Evolutionary conservation across 2,113 vertebrate species (phyloP).

Genomic region (Halichoerus grypus): DNA sequence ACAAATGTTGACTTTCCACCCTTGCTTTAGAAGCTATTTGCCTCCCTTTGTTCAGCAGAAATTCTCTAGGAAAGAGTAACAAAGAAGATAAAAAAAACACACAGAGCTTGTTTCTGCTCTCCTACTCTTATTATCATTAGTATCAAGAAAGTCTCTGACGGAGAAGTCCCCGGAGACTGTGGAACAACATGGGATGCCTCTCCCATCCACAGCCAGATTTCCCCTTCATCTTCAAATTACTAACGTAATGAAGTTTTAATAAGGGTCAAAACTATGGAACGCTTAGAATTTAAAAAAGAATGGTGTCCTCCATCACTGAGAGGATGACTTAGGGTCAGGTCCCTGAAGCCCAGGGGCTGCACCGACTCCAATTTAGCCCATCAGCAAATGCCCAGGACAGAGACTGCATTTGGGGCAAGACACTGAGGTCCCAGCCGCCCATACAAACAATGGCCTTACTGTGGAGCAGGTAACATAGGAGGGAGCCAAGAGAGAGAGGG

Average conservation of each 20-base stretch:
- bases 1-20: slow-evolving; percentile 5
- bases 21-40: slow-evolving; percentile 30
- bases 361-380: background rate
- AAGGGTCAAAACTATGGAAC: background rate
- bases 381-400: background rate
- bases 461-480: background rate
- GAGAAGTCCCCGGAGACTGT: background rate
- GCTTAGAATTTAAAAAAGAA: background rate
- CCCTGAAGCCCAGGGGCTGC: too few relatives aligned
- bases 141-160: background rate
- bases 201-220: background rate
- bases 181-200: background rate
- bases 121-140: background rate
- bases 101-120: background rate
- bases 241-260: background rate
- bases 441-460: background rate
- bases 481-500: background rate
- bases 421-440: background rate
- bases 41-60: slow-evolving; percentile 2
- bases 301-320: background rate
- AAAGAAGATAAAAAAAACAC: background rate
- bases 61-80: slow-evolving; percentile 28
- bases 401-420: background rate
- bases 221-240: background rate
- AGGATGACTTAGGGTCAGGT: background rate